These are phyloP conservation scores for Anarhynchus alexandrinus DNA, from an alignment of 2,113 vertebrate species.

Conservation along the genomic window DNA sequence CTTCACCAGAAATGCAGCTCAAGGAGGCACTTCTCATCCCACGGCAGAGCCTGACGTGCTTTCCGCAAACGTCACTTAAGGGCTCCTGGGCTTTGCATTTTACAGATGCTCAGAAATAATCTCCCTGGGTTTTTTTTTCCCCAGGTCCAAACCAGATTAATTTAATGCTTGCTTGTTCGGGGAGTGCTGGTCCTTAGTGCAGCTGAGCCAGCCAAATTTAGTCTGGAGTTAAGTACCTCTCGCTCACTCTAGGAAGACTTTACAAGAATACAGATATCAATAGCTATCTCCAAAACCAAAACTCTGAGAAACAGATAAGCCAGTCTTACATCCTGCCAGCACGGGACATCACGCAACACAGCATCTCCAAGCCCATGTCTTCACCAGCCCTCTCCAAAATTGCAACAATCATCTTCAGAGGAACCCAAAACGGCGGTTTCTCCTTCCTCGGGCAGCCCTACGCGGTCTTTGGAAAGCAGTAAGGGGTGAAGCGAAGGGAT, in stretches of 20 bases:
- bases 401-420: fast-evolving
- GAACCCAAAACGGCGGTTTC: fast-evolving
- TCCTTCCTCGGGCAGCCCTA: background rate
- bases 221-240: background rate
- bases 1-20: background rate
- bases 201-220: background rate
- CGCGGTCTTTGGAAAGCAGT: background rate
- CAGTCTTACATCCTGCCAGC: background rate
- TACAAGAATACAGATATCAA: background rate
- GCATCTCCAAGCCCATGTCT: background rate
- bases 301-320: background rate
- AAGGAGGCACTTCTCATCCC: background rate
- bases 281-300: background rate
- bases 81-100: background rate
- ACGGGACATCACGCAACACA: fast-evolving
- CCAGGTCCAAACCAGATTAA: background rate
- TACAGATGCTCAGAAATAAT: background rate
- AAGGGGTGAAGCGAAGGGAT: background rate
- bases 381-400: background rate
- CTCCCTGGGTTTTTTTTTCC: background rate
- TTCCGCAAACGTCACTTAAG: background rate
- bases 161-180: fast-evolving
- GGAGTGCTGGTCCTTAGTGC: background rate
- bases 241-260: background rate
- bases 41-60: fast-evolving